Percentiles rank a stretch among this genome's conserved stretches.
Conservation (phyloP, 2,113 vertebrate species). For the Zosterops japonicus region DNA sequence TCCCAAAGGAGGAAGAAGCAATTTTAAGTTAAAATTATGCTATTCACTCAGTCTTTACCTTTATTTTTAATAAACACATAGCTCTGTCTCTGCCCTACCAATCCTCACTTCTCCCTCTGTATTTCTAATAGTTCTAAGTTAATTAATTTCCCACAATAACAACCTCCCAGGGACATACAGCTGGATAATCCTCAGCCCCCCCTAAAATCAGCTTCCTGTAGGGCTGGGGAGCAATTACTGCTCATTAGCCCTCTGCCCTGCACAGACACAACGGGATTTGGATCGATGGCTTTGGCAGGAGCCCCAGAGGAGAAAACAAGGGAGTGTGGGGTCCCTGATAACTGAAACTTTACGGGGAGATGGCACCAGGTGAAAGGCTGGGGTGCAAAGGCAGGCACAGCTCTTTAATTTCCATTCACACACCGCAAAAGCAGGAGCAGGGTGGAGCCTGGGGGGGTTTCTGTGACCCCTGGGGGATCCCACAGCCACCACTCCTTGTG, state of each 20-base stretch:
- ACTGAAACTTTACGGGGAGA: not conserved
- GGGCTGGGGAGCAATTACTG: conserved; percentile 66
- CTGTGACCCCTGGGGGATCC: not conserved
- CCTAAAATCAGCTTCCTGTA: conserved; percentile 44
- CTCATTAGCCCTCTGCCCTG: conserved; percentile 54
- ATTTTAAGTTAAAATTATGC: not conserved
- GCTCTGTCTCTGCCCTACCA: conserved; percentile 21
- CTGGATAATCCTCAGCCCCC: conserved; percentile 65
- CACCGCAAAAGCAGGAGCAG: accelerated
- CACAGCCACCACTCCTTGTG: not conserved
- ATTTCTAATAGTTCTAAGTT: conserved; percentile 61
- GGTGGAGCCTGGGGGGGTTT: accelerated
- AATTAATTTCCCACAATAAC: conserved; percentile 76
- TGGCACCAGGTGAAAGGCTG: not conserved
- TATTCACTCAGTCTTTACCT: not conserved
- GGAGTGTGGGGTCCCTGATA: not conserved
- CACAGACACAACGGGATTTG: not conserved
- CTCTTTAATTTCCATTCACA: not conserved
- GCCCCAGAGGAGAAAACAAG: not conserved
- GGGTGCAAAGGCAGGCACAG: not conserved
- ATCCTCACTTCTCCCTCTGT: conserved; percentile 44
- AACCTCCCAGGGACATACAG: conserved; percentile 56
- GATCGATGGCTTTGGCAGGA: conserved; percentile 17
- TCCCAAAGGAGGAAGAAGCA: not conserved
- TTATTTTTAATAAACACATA: not conserved